Conservation (phyloP, 2,113 vertebrate genomes). For the Columba janthina region DNA sequence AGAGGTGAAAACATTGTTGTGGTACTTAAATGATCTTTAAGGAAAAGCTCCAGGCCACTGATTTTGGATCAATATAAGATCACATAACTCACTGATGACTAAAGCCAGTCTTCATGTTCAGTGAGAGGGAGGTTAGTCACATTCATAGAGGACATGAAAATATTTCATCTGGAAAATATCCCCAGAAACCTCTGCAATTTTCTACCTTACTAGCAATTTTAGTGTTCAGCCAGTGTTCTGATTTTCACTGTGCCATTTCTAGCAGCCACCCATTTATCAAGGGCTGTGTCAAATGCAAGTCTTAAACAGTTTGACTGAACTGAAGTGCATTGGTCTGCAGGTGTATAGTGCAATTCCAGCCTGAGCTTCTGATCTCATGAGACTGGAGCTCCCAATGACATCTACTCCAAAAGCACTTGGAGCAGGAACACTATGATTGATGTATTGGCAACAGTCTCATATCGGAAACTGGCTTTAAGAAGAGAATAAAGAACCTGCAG, state of each 20-base stretch:
- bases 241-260: background rate
- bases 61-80: conserved; percentile 24
- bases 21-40: conserved; percentile 1
- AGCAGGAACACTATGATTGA: background rate
- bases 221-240: background rate
- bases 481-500: background rate
- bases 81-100: background rate
- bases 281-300: background rate
- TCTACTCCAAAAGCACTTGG: background rate
- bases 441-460: background rate
- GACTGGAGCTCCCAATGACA: background rate
- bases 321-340: background rate
- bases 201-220: background rate
- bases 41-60: background rate
- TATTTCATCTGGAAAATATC: conserved; percentile 30
- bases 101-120: background rate
- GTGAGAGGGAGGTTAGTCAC: background rate
- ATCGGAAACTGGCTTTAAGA: background rate
- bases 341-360: background rate
- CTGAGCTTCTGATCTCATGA: background rate
- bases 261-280: background rate
- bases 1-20: background rate
- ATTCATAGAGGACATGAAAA: conserved; percentile 10
- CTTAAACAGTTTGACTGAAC: background rate
- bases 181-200: background rate